Evolutionary conservation across 2,888 invertebrate species (phyloP).

Genomic region (Melanotus villosus): DNA sequence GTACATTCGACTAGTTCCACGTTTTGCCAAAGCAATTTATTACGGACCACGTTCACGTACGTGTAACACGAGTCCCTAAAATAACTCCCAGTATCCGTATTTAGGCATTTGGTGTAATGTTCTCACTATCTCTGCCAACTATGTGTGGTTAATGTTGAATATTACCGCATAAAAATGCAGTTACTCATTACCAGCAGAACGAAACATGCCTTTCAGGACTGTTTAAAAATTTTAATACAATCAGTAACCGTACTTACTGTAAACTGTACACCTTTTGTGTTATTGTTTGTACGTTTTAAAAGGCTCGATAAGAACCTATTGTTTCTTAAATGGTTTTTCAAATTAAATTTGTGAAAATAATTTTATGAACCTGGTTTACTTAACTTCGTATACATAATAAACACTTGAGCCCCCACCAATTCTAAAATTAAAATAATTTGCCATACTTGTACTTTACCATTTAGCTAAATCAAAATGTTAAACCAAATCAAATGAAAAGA

Average conservation of each 20-base stretch:
- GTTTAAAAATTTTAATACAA: neutral
- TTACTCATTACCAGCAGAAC: neutral
- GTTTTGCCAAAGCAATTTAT: constrained; percentile 27
- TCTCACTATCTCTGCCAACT: constrained; percentile 23
- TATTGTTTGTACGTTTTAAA: too few species aligned
- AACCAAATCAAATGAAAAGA: too few species aligned
- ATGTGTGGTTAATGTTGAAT: constrained; percentile 12
- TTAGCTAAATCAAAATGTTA: too few species aligned
- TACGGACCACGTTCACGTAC: constrained; percentile 25
- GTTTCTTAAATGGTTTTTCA: too few species aligned
- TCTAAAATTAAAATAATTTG: too few species aligned
- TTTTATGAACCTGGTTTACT: too few species aligned
- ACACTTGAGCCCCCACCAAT: too few species aligned
- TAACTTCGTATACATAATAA: too few species aligned
- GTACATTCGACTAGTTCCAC: constrained; percentile 14
- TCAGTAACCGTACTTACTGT: too few species aligned
- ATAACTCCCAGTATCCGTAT: constrained; percentile 28
- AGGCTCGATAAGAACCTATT: too few species aligned
- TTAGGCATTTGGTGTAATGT: constrained; percentile 29
- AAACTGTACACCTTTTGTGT: neutral
- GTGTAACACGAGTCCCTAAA: constrained; percentile 21
- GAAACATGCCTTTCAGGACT: neutral
- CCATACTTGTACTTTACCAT: too few species aligned
- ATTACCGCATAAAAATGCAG: constrained; percentile 20
- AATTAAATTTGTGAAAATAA: too few species aligned